Conservation (phyloP, 2,797 vertebrate genomes). For the Falco biarmicus region DNA sequence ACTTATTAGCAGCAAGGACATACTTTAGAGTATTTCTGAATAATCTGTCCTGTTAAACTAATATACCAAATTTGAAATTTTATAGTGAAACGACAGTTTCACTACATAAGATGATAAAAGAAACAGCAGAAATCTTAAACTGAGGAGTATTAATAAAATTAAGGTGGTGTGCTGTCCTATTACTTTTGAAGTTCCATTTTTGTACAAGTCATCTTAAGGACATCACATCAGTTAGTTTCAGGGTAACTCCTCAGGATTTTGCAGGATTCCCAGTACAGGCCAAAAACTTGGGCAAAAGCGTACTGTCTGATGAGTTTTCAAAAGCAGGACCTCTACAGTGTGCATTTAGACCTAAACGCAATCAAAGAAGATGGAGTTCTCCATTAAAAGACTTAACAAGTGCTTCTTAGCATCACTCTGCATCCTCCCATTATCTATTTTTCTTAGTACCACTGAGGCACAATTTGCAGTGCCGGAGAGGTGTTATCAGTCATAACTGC, state of each 20-base stretch:
- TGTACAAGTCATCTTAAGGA: not conserved
- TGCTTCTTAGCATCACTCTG: not conserved
- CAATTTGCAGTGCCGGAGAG: not conserved
- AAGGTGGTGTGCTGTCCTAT: not conserved
- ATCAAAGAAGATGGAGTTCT: not conserved
- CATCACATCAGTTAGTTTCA: fast-evolving
- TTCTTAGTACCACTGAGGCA: not conserved
- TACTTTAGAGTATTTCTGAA: not conserved
- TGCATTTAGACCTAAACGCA: not conserved
- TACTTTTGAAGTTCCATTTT: not conserved
- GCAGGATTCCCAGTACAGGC: not conserved
- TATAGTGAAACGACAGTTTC: not conserved
- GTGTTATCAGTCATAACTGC: not conserved
- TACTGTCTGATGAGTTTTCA: not conserved
- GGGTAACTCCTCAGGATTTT: not conserved
- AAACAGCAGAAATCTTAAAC: not conserved
- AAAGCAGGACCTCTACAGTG: not conserved
- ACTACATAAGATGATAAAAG: not conserved
- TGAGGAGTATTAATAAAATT: not conserved
- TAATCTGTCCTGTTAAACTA: not conserved
- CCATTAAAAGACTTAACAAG: not conserved
- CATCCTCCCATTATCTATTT: not conserved
- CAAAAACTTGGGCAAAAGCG: not conserved
- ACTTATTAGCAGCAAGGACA: not conserved
- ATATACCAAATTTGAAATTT: not conserved